phyloP scores from a whole-genome alignment of 2,797 vertebrate genomes.

The Meda fulgida region DNA sequence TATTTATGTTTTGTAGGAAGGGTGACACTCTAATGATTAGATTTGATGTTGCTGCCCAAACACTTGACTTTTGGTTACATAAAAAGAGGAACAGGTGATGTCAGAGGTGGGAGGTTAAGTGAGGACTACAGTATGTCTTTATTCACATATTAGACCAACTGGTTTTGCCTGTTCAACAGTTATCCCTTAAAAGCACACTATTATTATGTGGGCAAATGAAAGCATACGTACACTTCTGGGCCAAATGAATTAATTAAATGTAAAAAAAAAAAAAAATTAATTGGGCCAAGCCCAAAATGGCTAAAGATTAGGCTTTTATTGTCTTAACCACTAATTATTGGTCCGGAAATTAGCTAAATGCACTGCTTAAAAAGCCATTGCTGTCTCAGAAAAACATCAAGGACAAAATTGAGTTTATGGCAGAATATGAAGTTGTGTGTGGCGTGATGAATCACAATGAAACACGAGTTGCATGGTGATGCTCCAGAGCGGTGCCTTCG shows the following conservation, averaged over 20 bases:
- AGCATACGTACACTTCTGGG: not conserved
- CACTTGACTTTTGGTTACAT: not conserved
- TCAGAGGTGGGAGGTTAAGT: conserved; percentile 4
- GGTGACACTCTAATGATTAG: conserved; percentile 30
- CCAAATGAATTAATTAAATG: too few relatives aligned
- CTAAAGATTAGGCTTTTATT: not conserved
- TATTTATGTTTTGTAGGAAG: conserved; percentile 27
- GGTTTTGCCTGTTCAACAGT: too few relatives aligned
- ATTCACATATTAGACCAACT: not conserved
- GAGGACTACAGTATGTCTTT: not conserved
- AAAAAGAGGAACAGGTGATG: not conserved
- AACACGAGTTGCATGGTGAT: not conserved
- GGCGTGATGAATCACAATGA: not conserved
- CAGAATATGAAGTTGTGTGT: not conserved
- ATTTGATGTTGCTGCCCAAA: not conserved
- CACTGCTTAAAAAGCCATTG: not conserved
- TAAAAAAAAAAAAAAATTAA: too few relatives aligned
- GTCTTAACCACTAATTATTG: not conserved
- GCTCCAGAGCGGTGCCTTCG: not conserved
- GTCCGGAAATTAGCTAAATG: not conserved
- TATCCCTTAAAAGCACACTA: too few relatives aligned
- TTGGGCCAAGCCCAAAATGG: not conserved
- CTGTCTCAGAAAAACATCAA: not conserved
- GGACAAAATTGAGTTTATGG: not conserved
- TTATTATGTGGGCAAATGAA: not conserved